A percentile compares a stretch with the other conserved stretches of the same genome.
Conservation (phyloP, 2,888 invertebrate species). For the Drosophila mettleri region DNA sequence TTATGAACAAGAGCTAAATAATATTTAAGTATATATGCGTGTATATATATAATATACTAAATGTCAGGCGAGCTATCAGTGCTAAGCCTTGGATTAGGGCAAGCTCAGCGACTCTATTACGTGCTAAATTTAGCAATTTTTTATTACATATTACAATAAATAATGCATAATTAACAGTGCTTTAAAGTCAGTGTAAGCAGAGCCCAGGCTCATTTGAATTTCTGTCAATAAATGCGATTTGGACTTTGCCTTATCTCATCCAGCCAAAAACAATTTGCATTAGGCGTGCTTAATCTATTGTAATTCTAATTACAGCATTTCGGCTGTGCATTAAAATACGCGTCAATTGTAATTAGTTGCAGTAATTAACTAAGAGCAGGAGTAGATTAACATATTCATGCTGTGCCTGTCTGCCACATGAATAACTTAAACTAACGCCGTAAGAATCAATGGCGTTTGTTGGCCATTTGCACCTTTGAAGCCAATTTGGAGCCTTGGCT, state of each 20-base stretch:
- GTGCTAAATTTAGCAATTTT: neutral
- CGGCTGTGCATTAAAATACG: neutral
- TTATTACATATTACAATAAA: neutral
- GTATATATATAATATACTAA: neutral
- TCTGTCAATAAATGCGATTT: neutral
- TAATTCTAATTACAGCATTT: constrained; percentile 1
- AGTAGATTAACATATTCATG: constrained; percentile 25
- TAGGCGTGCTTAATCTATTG: constrained; percentile 1
- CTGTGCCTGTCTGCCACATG: constrained; percentile 3
- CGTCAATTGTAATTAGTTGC: constrained; percentile 23
- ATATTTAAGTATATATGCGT: neutral
- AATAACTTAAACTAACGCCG: neutral
- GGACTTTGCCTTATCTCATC: neutral
- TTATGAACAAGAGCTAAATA: neutral
- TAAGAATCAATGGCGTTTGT: constrained; percentile 26
- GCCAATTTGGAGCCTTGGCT: constrained; percentile 13
- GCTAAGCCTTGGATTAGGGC: neutral
- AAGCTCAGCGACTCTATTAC: neutral
- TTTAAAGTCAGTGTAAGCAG: neutral
- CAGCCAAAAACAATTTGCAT: neutral
- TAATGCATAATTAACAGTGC: neutral
- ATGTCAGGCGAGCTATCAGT: neutral
- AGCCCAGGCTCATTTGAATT: neutral
- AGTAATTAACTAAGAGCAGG: constrained; percentile 23
- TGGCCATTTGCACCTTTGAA: constrained; percentile 11